Percentiles rank a stretch among this genome's conserved stretches.
These are phyloP conservation scores for Erpetoichthys calabaricus DNA, from an alignment of 2,797 vertebrate species.

Conservation along the genomic window DNA sequence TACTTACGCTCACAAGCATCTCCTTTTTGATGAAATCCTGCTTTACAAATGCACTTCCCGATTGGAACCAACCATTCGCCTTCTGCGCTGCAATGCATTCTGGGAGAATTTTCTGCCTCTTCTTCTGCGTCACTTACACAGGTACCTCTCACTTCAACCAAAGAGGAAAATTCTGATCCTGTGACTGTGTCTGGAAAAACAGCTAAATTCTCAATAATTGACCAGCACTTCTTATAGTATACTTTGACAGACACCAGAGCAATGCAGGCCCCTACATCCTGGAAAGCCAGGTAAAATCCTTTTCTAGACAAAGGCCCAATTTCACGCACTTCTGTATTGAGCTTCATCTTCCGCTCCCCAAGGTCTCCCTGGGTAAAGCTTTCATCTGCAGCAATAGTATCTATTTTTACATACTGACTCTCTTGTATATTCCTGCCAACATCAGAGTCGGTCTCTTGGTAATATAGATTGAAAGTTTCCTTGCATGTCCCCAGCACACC, in stretches of 20 bases:
- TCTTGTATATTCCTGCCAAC: slow-evolving; percentile 89
- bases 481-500: slow-evolving; percentile 96
- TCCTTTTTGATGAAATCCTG: slow-evolving; percentile 95
- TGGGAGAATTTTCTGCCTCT: slow-evolving; percentile 91
- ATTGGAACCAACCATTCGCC: slow-evolving; percentile 98
- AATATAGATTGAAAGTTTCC: slow-evolving; percentile 98
- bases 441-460: slow-evolving; percentile 95
- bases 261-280: slow-evolving; percentile 95
- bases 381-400: slow-evolving; percentile 97
- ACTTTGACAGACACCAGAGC: slow-evolving; percentile 96
- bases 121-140: slow-evolving; percentile 90
- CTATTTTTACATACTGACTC: slow-evolving; percentile 94
- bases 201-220: slow-evolving; percentile 98
- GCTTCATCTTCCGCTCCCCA: slow-evolving; percentile 97
- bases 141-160: slow-evolving; percentile 90
- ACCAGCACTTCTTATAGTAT: slow-evolving; percentile 99
- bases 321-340: slow-evolving; percentile 94
- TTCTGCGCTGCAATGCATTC: slow-evolving; percentile 97
- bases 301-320: slow-evolving; percentile 87
- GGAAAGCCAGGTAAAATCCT: slow-evolving; percentile 97
- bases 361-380: slow-evolving; percentile 98
- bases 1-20: slow-evolving; percentile 96
- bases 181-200: slow-evolving; percentile 96
- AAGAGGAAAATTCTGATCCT: slow-evolving; percentile 93
- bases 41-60: slow-evolving; percentile 97